Evolutionary conservation across 1,140 invertebrate genomes (phyloP).

Genomic region (Formica selysi): DNA sequence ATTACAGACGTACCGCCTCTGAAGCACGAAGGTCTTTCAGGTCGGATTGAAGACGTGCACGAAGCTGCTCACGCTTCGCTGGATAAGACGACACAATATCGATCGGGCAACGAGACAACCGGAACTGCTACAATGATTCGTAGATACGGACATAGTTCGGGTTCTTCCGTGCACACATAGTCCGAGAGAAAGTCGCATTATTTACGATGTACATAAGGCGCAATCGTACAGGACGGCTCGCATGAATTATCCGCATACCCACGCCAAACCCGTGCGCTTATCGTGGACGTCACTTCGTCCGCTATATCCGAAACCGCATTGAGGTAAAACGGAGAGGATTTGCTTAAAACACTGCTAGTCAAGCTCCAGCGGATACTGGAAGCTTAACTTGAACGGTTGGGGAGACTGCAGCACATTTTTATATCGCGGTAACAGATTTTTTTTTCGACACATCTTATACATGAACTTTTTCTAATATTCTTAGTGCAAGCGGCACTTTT

Average conservation of each 20-base stretch:
- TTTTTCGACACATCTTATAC: constrained; percentile 9
- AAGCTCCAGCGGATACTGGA: constrained; percentile 63
- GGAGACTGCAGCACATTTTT: constrained; percentile 37
- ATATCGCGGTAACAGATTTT: constrained; percentile 47
- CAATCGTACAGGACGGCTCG: constrained; percentile 58
- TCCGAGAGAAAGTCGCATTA: constrained; percentile 60
- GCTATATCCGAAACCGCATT: constrained; percentile 59
- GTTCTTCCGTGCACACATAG: constrained; percentile 37
- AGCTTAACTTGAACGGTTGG: constrained; percentile 64
- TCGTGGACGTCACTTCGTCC: constrained; percentile 60
- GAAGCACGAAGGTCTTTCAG: constrained; percentile 58
- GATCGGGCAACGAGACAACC: constrained; percentile 53
- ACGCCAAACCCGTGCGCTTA: constrained; percentile 67
- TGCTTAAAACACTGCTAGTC: constrained; percentile 71
- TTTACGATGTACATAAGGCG: constrained; percentile 67
- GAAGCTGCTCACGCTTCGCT: constrained; percentile 55
- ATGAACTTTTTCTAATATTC: constrained; percentile 24
- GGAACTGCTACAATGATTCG: constrained; percentile 62
- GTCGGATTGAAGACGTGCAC: constrained; percentile 54
- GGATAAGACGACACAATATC: constrained; percentile 62
- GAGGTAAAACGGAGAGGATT: constrained; percentile 76
- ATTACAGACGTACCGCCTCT: constrained; percentile 30
- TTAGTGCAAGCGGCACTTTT: constrained; percentile 19
- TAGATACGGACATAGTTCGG: constrained; percentile 53
- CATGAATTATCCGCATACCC: constrained; percentile 72